Evolutionary conservation across 2,113 vertebrate species (phyloP).

Genomic region (Clinocottus analis): DNA sequence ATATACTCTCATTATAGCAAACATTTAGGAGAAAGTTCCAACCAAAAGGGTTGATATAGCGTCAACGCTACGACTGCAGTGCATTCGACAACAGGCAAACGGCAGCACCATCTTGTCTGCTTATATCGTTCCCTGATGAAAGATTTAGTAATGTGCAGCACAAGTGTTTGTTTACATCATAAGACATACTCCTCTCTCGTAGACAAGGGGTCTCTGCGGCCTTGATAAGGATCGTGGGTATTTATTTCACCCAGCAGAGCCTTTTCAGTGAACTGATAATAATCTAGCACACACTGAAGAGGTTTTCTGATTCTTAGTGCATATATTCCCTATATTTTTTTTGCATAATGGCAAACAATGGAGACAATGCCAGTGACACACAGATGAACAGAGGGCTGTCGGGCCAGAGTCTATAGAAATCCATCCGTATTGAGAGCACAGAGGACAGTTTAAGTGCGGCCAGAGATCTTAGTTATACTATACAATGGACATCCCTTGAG

Average conservation of each 20-base stretch:
- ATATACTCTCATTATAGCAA: background rate
- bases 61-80: background rate
- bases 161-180: constrained; percentile 72
- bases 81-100: constrained; percentile 10
- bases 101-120: background rate
- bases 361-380: constrained; percentile 23
- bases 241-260: constrained; percentile 72
- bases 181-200: constrained; percentile 53
- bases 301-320: constrained; percentile 39
- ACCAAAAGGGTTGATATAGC: background rate
- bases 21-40: background rate
- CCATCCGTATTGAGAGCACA: background rate
- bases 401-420: constrained; percentile 7
- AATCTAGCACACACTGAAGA: constrained; percentile 30
- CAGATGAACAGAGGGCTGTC: constrained; percentile 2
- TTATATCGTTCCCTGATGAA: constrained; percentile 63
- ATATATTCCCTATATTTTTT: constrained; percentile 25
- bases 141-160: constrained; percentile 54
- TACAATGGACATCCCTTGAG: constrained; percentile 50
- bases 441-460: constrained; percentile 45
- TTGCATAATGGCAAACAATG: constrained; percentile 27
- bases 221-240: constrained; percentile 68
- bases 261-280: constrained; percentile 58
- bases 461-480: constrained; percentile 40
- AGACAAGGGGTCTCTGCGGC: constrained; percentile 63